These are phyloP conservation scores for Mus pahari DNA, from an alignment of 2,113 vertebrate genomes.

Conservation along the genomic window DNA sequence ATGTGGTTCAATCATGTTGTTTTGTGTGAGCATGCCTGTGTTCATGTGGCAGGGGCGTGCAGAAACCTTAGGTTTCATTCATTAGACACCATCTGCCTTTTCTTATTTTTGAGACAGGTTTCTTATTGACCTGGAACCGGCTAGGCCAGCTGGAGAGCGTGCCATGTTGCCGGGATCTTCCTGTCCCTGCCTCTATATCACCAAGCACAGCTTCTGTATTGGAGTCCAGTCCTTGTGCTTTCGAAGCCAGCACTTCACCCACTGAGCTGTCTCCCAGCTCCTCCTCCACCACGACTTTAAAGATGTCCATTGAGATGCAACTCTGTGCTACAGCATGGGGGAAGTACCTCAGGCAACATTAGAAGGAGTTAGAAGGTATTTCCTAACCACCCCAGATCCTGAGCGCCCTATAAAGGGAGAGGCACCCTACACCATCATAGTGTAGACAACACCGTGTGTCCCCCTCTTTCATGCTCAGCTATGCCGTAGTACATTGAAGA, in stretches of 20 bases:
- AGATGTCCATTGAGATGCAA: not conserved
- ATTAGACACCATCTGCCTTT: not conserved
- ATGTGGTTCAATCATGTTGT: not conserved
- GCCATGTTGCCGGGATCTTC: not conserved
- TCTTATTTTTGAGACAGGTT: not conserved
- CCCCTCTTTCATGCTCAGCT: not conserved
- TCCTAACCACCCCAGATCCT: not conserved
- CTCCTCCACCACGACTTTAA: not conserved
- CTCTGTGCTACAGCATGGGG: not conserved
- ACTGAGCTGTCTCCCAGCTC: not conserved
- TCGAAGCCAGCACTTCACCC: not conserved
- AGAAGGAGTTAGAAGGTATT: not conserved
- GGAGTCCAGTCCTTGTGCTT: not conserved
- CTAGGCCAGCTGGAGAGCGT: not conserved
- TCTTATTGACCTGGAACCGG: not conserved
- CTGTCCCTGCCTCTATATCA: not conserved
- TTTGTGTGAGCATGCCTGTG: not conserved
- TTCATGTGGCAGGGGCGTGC: not conserved
- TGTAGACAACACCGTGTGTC: no score
- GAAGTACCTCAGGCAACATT: not conserved
- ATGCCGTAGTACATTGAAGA: slow-evolving; percentile 6
- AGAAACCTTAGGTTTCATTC: not conserved
- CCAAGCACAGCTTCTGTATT: not conserved
- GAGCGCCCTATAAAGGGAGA: not conserved
- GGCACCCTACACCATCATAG: not conserved